Conservation (phyloP, 2,113 vertebrate species). For the Sinocyclocheilus maitianheensis region DNA sequence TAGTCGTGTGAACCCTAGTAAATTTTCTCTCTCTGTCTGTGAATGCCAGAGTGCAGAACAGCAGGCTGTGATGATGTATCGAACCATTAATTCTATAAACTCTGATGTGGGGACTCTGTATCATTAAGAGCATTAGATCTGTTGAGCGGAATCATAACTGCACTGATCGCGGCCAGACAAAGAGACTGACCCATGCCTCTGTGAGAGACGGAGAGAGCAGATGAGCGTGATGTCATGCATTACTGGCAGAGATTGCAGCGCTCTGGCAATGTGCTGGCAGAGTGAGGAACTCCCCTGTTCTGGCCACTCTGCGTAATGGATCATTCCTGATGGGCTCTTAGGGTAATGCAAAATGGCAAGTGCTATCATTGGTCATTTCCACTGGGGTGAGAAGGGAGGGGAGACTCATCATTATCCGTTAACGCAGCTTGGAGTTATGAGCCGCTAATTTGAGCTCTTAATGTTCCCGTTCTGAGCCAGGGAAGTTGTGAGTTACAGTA, state of each 20-base stretch:
- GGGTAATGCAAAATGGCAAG: constrained; percentile 55
- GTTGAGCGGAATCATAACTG: constrained; percentile 35
- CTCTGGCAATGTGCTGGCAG: constrained; percentile 48
- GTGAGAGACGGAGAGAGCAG: constrained; percentile 5
- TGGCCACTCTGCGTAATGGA: constrained; percentile 49
- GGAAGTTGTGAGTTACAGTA: neutral
- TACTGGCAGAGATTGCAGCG: constrained; percentile 44
- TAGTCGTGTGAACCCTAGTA: neutral
- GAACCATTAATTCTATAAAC: constrained; percentile 49
- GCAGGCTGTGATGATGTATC: constrained; percentile 49
- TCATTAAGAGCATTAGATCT: constrained; percentile 47
- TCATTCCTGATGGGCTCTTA: constrained; percentile 53
- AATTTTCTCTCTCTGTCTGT: constrained; percentile 10
- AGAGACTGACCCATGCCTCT: constrained; percentile 23
- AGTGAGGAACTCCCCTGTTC: constrained; percentile 20
- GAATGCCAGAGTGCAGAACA: neutral
- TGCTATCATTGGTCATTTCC: constrained; percentile 55
- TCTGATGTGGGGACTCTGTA: constrained; percentile 47
- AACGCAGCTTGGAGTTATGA: constrained; percentile 17
- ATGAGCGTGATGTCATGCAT: constrained; percentile 48
- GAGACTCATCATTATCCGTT: constrained; percentile 36
- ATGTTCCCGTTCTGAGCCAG: constrained; percentile 2
- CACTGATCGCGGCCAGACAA: constrained; percentile 28
- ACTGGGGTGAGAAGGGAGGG: constrained; percentile 51
- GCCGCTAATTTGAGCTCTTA: constrained; percentile 21